phyloP scores from a whole-genome alignment of 2,888 invertebrate genomes.

The Drosophila parthenogenetica region DNA sequence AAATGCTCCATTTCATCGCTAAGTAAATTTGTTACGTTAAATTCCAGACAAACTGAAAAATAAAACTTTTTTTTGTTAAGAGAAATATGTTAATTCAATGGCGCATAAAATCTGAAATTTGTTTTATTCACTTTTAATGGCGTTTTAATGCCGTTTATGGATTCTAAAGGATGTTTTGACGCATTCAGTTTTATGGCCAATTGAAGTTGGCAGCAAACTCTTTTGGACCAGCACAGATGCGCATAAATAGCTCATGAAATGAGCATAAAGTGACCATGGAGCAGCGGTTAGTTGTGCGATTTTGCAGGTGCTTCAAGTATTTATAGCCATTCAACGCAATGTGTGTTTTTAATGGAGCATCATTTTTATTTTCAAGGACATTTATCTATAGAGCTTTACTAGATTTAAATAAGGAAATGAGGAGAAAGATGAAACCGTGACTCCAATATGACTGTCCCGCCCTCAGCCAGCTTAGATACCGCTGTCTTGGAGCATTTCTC shows the following conservation, averaged over 20 bases:
- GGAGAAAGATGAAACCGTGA: too few relatives aligned
- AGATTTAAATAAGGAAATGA: too few relatives aligned
- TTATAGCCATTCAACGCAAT: too few relatives aligned
- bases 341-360: background rate
- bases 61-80: constrained; percentile 1
- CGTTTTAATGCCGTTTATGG: constrained; percentile 1
- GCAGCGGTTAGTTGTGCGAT: constrained; percentile 5
- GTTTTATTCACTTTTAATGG: constrained; percentile 1
- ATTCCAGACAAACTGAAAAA: constrained; percentile 4
- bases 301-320: background rate
- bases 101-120: constrained; percentile 14
- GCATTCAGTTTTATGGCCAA: constrained; percentile 7
- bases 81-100: too few relatives aligned
- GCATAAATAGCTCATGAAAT: constrained; percentile 12
- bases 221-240: background rate
- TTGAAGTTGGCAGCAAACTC: constrained; percentile 12
- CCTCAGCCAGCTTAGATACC: too few relatives aligned
- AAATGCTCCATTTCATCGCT: constrained; percentile 6
- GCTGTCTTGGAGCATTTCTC: too few relatives aligned
- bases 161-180: background rate
- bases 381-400: background rate
- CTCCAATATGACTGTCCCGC: too few relatives aligned
- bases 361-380: background rate
- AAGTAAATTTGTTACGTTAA: background rate
- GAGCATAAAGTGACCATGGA: constrained; percentile 3